phyloP scores from a whole-genome alignment of 92 coral and sea anemone species.

The Nematostella vectensis region DNA sequence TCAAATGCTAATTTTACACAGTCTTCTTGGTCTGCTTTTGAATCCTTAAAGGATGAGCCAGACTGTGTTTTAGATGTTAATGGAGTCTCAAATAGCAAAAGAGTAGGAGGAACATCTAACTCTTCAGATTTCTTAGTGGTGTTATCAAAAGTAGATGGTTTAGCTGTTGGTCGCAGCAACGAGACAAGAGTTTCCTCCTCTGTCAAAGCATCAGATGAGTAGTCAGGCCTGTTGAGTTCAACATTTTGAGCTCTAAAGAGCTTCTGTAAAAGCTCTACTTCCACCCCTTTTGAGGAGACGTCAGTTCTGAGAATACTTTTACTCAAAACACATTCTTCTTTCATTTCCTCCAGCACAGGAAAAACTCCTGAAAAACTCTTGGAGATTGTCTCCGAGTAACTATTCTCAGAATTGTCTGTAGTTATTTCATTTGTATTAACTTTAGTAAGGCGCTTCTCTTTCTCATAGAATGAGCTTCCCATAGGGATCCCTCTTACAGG shows the following conservation, averaged over 20 bases:
- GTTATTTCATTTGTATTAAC: conserved; percentile 13
- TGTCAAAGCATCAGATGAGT: conserved; percentile 10
- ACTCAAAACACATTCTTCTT: conserved; percentile 1
- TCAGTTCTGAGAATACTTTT: background rate
- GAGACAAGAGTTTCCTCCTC: conserved; percentile 47
- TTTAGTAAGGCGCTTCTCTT: conserved; percentile 14
- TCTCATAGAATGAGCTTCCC: conserved; percentile 71
- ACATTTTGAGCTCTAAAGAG: conserved; percentile 37
- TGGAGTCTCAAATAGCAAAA: conserved; percentile 42
- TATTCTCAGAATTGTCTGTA: conserved; percentile 12
- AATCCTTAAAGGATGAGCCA: background rate
- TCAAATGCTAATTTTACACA: conserved; percentile 6
- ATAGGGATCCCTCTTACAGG: conserved; percentile 46
- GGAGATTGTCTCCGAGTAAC: conserved; percentile 2
- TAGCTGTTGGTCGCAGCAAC: conserved; percentile 26
- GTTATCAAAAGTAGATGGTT: background rate
- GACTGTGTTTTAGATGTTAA: conserved; percentile 2
- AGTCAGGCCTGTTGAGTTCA: conserved; percentile 11
- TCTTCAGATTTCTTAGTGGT: background rate
- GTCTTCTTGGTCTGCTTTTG: conserved; percentile 2
- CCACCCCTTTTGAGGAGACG: conserved; percentile 11
- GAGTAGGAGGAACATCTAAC: conserved; percentile 19
- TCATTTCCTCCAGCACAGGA: background rate
- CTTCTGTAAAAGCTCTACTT: conserved; percentile 52
- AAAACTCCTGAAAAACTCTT: conserved; percentile 12